Evolutionary conservation across 1,140 invertebrate genomes (phyloP), one percentile per base, ranked within the genome.

Genomic region (Drosophila mojavensis): DNA sequence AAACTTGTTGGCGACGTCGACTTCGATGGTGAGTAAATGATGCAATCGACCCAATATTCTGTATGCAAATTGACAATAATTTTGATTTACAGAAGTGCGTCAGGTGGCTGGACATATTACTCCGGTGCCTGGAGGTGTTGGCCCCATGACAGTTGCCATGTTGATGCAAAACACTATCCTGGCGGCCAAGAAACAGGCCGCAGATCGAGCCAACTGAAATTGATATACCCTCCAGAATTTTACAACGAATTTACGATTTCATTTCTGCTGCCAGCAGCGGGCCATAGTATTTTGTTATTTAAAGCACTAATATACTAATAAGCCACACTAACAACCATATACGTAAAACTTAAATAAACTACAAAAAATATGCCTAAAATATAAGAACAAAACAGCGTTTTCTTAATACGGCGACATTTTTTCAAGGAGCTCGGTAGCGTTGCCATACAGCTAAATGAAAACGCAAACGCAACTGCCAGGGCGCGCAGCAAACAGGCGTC

Each of bases 141-240:
- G 97, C 0, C 97, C 97, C 1, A 97, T 98, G 96, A 98, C 97
- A 5, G 97, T 98, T 0, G 95, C 96, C 1, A 97, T 97, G 96
- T 92, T 98, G 7, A 97, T 98, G 95, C 94, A 94, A 63, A 98
- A 98, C 84, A 97, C 97, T 0, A 93, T 97, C 20, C 93, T 94
- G 75, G 96, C 96, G 1, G 95, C 96, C 4, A 93, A 93, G 83
- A 92, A 91, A 5, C 77, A 92, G 50, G 70, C 43, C 5, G 62
- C 4, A 13, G 43, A 17, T 1, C 50, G 45, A 45, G 13, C n/a
- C 13, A 10, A 55, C 6, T 55, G 6, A 36, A 36, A 11, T 6
- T 5, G 13, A n/a, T 7, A 11, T 3, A 9, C 13, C 3, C n/a
- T 7, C 2, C 15, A 5, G 17, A 59, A 59, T 58, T 63, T 70